Percentiles rank a stretch among this genome's conserved stretches.
Conservation (phyloP, 2,113 vertebrate species). For the Anhinga rufa region DNA sequence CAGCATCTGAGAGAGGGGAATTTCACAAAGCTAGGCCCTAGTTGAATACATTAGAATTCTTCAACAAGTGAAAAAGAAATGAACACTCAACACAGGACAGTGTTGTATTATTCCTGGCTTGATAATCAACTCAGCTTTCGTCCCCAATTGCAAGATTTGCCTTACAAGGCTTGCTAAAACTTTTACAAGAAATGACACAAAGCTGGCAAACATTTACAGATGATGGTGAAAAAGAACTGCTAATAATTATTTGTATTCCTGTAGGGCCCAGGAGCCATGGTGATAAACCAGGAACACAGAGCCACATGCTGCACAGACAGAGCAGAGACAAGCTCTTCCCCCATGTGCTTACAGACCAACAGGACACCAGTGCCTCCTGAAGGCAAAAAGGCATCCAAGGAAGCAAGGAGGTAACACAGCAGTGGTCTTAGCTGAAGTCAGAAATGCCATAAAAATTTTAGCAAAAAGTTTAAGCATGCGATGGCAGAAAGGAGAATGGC, state of each 20-base stretch:
- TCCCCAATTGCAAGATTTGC: neutral
- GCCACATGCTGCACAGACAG: fast-evolving
- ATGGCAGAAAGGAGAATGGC: neutral
- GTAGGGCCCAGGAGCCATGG: neutral
- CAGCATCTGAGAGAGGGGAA: neutral
- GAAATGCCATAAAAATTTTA: neutral
- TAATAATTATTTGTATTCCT: neutral
- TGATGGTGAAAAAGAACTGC: neutral
- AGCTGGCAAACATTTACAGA: neutral
- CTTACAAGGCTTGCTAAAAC: neutral
- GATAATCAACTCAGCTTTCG: neutral
- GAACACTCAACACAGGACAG: neutral
- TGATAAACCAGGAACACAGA: neutral
- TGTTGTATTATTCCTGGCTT: neutral
- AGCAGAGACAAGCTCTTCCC: neutral
- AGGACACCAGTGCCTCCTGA: neutral
- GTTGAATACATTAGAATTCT: neutral
- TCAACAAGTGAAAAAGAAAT: neutral
- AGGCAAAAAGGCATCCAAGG: neutral
- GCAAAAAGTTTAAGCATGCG: neutral
- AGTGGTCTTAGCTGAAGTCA: neutral
- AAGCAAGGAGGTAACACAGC: neutral
- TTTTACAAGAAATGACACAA: neutral
- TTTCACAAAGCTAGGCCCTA: neutral
- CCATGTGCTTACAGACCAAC: neutral